Conservation (phyloP, 1,140 invertebrate genomes). For the Bombus waltoni region DNA sequence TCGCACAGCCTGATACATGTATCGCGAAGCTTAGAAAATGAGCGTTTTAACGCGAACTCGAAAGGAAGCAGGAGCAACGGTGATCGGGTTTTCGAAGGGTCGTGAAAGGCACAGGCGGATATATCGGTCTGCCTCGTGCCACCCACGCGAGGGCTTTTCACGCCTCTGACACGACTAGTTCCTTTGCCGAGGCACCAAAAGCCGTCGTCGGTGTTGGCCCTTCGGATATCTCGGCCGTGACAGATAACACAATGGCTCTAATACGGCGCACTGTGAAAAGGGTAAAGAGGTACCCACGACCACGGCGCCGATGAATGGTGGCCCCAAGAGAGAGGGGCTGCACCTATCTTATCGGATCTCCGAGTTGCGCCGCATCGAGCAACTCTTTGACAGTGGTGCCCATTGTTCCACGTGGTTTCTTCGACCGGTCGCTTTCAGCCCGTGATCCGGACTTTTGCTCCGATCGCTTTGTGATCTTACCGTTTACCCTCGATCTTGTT, state of each 20-base stretch:
- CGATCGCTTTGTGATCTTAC: slow-evolving; percentile 25
- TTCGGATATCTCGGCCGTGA: slow-evolving; percentile 74
- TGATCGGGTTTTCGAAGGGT: slow-evolving; percentile 39
- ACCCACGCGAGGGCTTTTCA: slow-evolving; percentile 75
- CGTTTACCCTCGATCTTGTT: slow-evolving; percentile 21
- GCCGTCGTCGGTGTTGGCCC: slow-evolving; percentile 70
- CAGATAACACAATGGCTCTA: slow-evolving; percentile 78
- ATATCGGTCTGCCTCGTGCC: slow-evolving; percentile 60
- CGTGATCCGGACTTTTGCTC: slow-evolving; percentile 5
- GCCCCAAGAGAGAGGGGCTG: slow-evolving; percentile 33
- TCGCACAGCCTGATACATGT: too few relatives aligned
- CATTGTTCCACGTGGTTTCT: slow-evolving; percentile 69
- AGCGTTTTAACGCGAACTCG: not conserved
- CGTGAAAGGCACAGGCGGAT: slow-evolving; percentile 36
- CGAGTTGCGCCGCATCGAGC: slow-evolving; percentile 56
- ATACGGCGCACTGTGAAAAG: slow-evolving; percentile 74
- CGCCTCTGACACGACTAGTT: slow-evolving; percentile 75
- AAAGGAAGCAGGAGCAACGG: not conserved
- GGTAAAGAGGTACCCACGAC: slow-evolving; percentile 71
- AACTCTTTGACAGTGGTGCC: slow-evolving; percentile 72
- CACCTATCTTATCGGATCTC: slow-evolving; percentile 75
- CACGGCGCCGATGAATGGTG: slow-evolving; percentile 70
- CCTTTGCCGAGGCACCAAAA: slow-evolving; percentile 66
- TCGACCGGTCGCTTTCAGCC: slow-evolving; percentile 36
- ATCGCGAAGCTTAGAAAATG: not conserved